These are phyloP conservation scores for Xestia c-nigrum DNA, from an alignment of 2,888 invertebrate species.

Conservation along the genomic window DNA sequence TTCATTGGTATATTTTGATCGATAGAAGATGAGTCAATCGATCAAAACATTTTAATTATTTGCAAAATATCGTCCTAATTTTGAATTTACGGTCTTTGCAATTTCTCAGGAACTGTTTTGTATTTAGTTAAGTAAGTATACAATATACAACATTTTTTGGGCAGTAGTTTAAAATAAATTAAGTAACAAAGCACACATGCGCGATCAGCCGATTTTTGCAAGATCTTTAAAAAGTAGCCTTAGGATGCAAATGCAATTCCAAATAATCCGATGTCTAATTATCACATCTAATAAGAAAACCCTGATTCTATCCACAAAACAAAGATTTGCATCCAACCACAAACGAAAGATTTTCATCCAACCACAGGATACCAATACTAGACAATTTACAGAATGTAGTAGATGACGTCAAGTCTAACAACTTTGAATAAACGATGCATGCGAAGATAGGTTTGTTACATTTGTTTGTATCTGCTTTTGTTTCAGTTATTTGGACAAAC, in stretches of 20 bases:
- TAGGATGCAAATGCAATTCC: not conserved
- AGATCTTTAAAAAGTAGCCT: not conserved
- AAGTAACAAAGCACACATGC: not conserved
- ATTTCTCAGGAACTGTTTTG: not conserved
- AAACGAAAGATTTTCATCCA: not conserved
- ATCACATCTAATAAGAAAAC: not conserved
- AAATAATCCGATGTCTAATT: not conserved
- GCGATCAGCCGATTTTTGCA: not conserved
- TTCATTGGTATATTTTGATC: too few species aligned
- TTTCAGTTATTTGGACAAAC: conserved; percentile 95
- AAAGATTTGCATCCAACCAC: not conserved
- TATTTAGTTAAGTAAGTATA: too few species aligned
- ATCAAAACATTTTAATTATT: not conserved
- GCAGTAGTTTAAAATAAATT: not conserved
- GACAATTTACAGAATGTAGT: conserved; percentile 10
- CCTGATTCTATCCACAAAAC: not conserved
- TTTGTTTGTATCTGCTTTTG: conserved; percentile 31
- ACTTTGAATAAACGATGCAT: conserved; percentile 14
- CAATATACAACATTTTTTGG: too few species aligned
- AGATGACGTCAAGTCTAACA: conserved; percentile 18
- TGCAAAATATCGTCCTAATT: not conserved
- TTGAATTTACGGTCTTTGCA: not conserved
- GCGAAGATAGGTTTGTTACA: conserved; percentile 3
- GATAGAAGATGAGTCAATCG: too few species aligned
- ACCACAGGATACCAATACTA: not conserved